Evolutionary conservation across 2,888 invertebrate species (phyloP).

Genomic region (Suillia variegata): DNA sequence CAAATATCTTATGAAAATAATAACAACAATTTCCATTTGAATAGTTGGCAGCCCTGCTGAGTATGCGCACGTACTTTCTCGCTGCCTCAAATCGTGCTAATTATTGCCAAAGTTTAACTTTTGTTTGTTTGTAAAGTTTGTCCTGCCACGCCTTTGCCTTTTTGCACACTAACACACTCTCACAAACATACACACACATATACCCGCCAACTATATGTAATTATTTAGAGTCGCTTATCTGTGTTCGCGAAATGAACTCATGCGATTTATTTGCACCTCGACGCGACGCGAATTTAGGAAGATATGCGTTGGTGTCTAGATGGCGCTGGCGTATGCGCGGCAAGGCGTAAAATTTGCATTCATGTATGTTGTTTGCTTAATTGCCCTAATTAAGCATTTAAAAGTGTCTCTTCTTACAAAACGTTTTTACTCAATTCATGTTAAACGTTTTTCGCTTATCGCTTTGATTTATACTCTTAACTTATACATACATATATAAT

Average conservation of each 20-base stretch:
- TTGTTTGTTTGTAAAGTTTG: neutral
- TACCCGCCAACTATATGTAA: no score
- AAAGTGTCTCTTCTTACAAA: no score
- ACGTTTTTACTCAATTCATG: no score
- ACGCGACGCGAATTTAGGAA: no score
- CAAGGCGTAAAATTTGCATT: slow-evolving; percentile 21
- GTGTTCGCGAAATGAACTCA: neutral
- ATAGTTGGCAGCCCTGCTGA: no score
- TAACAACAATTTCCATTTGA: no score
- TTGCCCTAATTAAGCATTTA: slow-evolving; percentile 19
- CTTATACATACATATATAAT: no score
- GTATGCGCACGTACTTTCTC: neutral
- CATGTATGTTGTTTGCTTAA: slow-evolving; percentile 20
- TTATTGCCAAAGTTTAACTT: neutral
- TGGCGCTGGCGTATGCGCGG: neutral
- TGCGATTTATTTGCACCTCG: neutral
- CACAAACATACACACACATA: no score
- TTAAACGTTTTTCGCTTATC: no score
- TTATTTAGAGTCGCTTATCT: neutral
- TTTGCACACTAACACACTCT: no score
- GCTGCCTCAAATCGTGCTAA: neutral
- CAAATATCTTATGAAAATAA: no score
- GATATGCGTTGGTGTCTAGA: neutral
- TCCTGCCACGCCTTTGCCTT: neutral
- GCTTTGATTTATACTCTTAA: no score